These are phyloP conservation scores for Enteromius radiatus DNA, from an alignment of 2,797 vertebrate genomes.

Conservation along the genomic window DNA sequence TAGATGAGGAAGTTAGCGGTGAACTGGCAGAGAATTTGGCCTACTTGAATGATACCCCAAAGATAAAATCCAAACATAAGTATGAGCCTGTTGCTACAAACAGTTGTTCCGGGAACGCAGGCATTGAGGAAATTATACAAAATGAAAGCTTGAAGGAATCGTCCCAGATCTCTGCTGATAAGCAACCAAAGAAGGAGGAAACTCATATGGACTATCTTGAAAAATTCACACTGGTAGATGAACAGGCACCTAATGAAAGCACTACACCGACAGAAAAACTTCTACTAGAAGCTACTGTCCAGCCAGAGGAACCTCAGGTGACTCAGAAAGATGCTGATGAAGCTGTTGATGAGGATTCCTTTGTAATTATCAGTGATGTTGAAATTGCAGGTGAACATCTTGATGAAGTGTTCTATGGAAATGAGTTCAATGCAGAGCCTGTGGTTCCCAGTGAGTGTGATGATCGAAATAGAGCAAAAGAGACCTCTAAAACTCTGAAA, in stretches of 20 bases:
- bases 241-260: slow-evolving; percentile 73
- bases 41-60: slow-evolving; percentile 85
- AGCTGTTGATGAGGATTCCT: slow-evolving; percentile 68
- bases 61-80: slow-evolving; percentile 74
- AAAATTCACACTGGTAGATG: slow-evolving; percentile 90
- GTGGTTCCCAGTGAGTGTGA: neutral
- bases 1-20: slow-evolving; percentile 90
- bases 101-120: slow-evolving; percentile 48
- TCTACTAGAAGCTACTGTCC: slow-evolving; percentile 46
- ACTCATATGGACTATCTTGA: slow-evolving; percentile 91
- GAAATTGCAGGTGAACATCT: slow-evolving; percentile 81
- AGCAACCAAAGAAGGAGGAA: slow-evolving; percentile 64
- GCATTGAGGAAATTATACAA: slow-evolving; percentile 55
- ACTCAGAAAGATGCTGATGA: slow-evolving; percentile 59
- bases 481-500: slow-evolving; percentile 71
- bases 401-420: slow-evolving; percentile 90
- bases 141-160: slow-evolving; percentile 59
- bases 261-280: slow-evolving; percentile 52
- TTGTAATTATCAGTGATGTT: slow-evolving; percentile 79
- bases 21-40: slow-evolving; percentile 88
- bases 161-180: slow-evolving; percentile 58
- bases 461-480: slow-evolving; percentile 52
- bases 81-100: slow-evolving; percentile 48
- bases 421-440: slow-evolving; percentile 55
- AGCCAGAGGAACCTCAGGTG: slow-evolving; percentile 57